Conservation (phyloP, 2,113 vertebrate genomes). For the Ophiodon elongatus region DNA sequence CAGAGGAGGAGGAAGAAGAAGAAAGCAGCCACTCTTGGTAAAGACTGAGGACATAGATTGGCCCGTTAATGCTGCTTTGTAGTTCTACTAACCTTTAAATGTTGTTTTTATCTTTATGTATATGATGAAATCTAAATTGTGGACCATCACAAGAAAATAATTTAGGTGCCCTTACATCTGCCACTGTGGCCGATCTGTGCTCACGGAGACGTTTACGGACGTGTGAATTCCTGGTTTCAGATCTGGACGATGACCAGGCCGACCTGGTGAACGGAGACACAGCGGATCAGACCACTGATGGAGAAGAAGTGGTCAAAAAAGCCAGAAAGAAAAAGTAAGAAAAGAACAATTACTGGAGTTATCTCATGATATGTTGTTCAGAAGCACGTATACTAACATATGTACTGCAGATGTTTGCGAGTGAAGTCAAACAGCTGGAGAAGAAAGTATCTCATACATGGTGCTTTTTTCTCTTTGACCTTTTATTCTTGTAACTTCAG, state of each 20-base stretch:
- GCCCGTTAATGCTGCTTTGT: not conserved
- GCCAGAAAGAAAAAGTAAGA: constrained; percentile 91
- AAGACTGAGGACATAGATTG: not conserved
- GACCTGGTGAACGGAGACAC: constrained; percentile 88
- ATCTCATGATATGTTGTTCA: not conserved
- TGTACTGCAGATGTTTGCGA: not conserved
- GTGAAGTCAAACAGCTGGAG: too few relatives aligned
- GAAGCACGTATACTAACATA: not conserved
- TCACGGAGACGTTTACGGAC: not conserved
- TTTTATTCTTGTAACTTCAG: constrained; percentile 65
- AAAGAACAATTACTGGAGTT: not conserved
- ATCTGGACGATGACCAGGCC: constrained; percentile 78
- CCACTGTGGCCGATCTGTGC: not conserved
- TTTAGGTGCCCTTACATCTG: not conserved
- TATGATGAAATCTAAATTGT: too few relatives aligned
- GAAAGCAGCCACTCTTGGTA: constrained; percentile 80
- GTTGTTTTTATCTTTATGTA: not conserved
- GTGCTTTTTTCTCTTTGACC: not conserved
- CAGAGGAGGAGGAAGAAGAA: constrained; percentile 90
- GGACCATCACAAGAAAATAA: not conserved
- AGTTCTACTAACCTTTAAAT: not conserved
- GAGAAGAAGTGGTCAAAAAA: constrained; percentile 87
- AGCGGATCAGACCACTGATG: constrained; percentile 84
- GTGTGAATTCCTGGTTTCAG: constrained; percentile 50
- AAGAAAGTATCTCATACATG: not conserved